These are phyloP conservation scores for Caloenas nicobarica DNA, from an alignment of 2,113 vertebrate species.

Conservation along the genomic window DNA sequence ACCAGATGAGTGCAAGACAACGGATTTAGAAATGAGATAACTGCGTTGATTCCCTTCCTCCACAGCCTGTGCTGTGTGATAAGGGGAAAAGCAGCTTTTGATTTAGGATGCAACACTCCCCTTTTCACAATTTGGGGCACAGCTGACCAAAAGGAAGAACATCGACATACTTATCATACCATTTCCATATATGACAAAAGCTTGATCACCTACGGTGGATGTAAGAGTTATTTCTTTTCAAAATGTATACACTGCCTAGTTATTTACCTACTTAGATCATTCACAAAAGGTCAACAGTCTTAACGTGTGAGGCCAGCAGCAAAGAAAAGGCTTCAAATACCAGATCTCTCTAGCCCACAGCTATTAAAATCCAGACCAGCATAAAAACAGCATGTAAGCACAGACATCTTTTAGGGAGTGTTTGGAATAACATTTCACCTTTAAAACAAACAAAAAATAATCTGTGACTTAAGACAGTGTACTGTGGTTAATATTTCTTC, in stretches of 20 bases:
- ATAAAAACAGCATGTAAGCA: background rate
- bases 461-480: background rate
- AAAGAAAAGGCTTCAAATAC: constrained; percentile 26
- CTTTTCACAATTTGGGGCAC: background rate
- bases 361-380: constrained; percentile 40
- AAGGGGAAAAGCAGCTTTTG: background rate
- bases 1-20: background rate
- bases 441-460: background rate
- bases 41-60: background rate
- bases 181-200: constrained; percentile 22
- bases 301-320: background rate
- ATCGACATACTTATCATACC: background rate
- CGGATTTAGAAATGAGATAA: background rate
- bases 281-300: constrained; percentile 51
- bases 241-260: background rate
- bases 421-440: background rate
- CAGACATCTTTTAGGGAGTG: background rate
- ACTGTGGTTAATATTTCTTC: background rate
- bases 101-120: background rate
- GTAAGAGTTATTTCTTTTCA: background rate
- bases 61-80: accelerated
- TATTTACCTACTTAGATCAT: constrained; percentile 38
- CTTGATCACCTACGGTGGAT: background rate
- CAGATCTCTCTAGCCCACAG: constrained; percentile 14
- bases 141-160: background rate